Evolutionary conservation across 2,797 vertebrate species (phyloP), one percentile per base, ranked within the genome.

Genomic region (Adrianichthys oophorus): DNA sequence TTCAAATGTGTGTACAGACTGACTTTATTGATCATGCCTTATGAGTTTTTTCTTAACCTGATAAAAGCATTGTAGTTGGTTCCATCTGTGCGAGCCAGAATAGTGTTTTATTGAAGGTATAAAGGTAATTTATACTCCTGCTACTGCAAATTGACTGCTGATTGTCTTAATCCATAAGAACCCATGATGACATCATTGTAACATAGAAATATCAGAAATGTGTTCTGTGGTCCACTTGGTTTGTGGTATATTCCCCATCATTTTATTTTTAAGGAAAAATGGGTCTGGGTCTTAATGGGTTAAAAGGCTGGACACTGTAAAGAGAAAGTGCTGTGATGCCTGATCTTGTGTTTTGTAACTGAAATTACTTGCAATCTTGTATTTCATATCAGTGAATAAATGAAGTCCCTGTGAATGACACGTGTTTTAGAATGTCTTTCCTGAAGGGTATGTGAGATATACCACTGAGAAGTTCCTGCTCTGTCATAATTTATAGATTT

Each of bases 361-460:
- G 48, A 64, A 75, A 68, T 74, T 65, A 82, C 85, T 83, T 80
- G 51, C 70, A 71, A 74, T 66, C 48, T 73, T 57, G 70, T 78
- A 75, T 87, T 90, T 90, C 85, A 63, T 86, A 82, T 62, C 56
- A 56, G 67, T 50, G 41, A 74, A 79, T 79, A 72, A 78, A 85
- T 57, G 40, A 76, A 80, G n/a, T 10, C 17, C 17, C 44, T 45
- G 18, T 12, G 16, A 45, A 45, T 45, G 4, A n/a, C 17, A 44
- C 2, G 1, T 3, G n/a, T 44, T 44, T 44, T 16, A 44, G 17
- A 42, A 42, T 42, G 15, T 42, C 15, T 37, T 37, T 13, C 2
- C 10, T 12, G 10, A 12, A 37, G 10, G 10, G 32, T 37, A 37
- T 37, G 29, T 10, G 8, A 12, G 32, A 13, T 37, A 12, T 3